A percentile compares a stretch with the other conserved stretches of the same genome.
Evolutionary conservation across 2,113 vertebrate species (phyloP).

Genomic region (Budorcas taxicolor): DNA sequence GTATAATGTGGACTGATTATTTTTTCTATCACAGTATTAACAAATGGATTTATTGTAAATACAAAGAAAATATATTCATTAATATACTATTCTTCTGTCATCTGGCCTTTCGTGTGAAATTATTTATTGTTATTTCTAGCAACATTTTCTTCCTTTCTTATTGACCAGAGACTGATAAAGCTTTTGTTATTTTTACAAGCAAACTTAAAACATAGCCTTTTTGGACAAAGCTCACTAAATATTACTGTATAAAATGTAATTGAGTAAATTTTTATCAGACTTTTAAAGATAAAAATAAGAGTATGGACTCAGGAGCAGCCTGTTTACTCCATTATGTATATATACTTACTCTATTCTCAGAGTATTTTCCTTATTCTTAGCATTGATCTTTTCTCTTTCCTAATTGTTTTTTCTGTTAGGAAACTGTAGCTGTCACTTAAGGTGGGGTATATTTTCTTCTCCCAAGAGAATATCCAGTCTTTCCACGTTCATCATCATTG

Average conservation of each 20-base stretch:
- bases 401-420: neutral
- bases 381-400: constrained; percentile 25
- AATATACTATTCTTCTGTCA: constrained; percentile 68
- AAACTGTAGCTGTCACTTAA: constrained; percentile 30
- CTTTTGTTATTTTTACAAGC: constrained; percentile 61
- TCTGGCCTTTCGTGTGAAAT: constrained; percentile 47
- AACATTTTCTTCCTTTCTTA: constrained; percentile 51
- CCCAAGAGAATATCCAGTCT: neutral
- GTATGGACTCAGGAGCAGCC: constrained; percentile 6
- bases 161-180: constrained; percentile 62
- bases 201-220: constrained; percentile 30
- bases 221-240: constrained; percentile 34
- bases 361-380: neutral
- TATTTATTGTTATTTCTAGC: constrained; percentile 59
- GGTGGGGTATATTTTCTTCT: constrained; percentile 21
- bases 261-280: constrained; percentile 53
- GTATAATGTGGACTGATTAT: constrained; percentile 64
- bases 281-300: constrained; percentile 60
- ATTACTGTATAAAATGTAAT: constrained; percentile 42
- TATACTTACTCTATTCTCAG: constrained; percentile 26
- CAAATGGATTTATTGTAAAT: constrained; percentile 77
- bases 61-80: constrained; percentile 75
- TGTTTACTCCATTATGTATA: constrained; percentile 26
- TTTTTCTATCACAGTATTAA: constrained; percentile 80
- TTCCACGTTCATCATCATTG: neutral